A percentile compares a stretch with the other conserved stretches of the same genome.
phyloP scores from a whole-genome alignment of 2,888 invertebrate species.

The Lordiphosa andalusiaca region DNA sequence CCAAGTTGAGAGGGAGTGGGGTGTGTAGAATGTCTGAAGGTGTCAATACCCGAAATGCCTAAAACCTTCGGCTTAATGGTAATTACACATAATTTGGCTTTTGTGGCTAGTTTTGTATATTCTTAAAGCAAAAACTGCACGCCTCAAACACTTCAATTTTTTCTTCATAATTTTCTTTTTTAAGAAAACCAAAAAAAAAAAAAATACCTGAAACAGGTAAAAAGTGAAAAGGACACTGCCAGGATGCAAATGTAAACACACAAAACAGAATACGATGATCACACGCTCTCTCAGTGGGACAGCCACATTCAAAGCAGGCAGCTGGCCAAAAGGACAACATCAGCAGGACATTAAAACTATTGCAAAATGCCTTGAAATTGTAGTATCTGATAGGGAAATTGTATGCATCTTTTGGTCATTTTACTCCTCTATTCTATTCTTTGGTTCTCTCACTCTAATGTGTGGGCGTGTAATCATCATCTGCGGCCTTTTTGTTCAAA shows the following conservation, averaged over 20 bases:
- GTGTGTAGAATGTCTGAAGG: constrained; percentile 43
- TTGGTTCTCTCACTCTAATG: constrained; percentile 27
- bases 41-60: constrained; percentile 37
- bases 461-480: constrained; percentile 64
- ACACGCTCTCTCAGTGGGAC: constrained; percentile 63
- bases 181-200: constrained; percentile 40
- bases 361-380: constrained; percentile 65
- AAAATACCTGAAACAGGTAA: constrained; percentile 44
- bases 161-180: constrained; percentile 10
- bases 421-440: constrained; percentile 18
- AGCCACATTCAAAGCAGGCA: constrained; percentile 33
- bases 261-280: constrained; percentile 48
- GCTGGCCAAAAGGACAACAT: constrained; percentile 32
- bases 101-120: constrained; percentile 35
- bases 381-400: constrained; percentile 60
- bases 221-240: constrained; percentile 37
- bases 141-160: constrained; percentile 2
- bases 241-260: constrained; percentile 66
- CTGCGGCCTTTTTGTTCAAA: constrained; percentile 29
- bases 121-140: constrained; percentile 10
- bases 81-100: constrained; percentile 72
- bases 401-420: constrained; percentile 11
- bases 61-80: constrained; percentile 59
- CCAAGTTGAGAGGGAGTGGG: constrained; percentile 10
- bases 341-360: constrained; percentile 57